Evolutionary conservation across 2,113 vertebrate genomes (phyloP), one percentile per base, ranked within the genome.

Genomic region (Coptodon rendalli): DNA sequence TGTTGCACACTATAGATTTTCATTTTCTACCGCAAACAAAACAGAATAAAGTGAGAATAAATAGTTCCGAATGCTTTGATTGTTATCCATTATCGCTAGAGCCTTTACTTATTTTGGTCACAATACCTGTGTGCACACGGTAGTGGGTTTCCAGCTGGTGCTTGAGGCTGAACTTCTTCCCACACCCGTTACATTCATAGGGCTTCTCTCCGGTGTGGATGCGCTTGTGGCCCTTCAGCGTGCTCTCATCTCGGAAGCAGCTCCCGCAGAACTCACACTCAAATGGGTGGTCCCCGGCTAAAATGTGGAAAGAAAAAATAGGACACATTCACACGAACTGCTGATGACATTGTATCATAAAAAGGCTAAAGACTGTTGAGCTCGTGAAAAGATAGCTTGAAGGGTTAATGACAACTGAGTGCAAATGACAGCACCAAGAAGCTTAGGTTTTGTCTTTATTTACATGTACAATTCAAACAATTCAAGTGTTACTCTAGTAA

Each of bases 81-180:
- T 27, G 22, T 57, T 14, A 14, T n/a, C 34, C 34, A 66, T n/a
- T 38, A 38, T 38, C 1, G 19, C 11, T 40, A 14, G 36, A 38
- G 36, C 63, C 56, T 38, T 38, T 2, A 13, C 82, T 16, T 16
- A 13, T 38, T 87, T 19, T 7, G n/a, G 68, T 61, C 6, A 7
- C 78, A 7, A 85, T 94, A 99, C 98, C 98, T 97, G 98, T 99
- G 94, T 99, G 98, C 90, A 99, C 98, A 43, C 99, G 96, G 93
- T 99, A 99, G 96, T 99, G 99, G 80, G 99, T 99, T 97, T 99
- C 98, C 96, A 99, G 97, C 97, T 99, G 99, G 96, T 99, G 99
- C 94, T 99, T 99, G 92, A 99, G 98, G 96, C 98, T 99, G 96
- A 99, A 99, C 95, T 98, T 99, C 96, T 99, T 99, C 91, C 99